phyloP scores from a whole-genome alignment of 53 echinoderm and acorn worm genomes.

The Holothuria scabra region DNA sequence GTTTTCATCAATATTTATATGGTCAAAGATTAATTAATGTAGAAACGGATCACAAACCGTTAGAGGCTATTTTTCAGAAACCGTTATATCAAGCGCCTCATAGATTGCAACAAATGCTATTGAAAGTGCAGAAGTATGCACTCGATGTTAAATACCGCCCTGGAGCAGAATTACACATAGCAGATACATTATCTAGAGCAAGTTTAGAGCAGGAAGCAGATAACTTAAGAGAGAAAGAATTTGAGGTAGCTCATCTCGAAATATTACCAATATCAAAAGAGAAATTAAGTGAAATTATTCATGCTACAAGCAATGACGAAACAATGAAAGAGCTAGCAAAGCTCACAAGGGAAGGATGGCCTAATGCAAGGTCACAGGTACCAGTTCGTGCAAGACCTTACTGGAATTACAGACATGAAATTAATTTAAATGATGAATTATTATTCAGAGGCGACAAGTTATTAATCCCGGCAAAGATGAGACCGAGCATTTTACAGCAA shows the following conservation, averaged over 20 bases:
- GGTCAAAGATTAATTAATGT: no score
- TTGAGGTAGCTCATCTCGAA: no score
- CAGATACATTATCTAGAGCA: slow-evolving; percentile 40
- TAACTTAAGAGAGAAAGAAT: no score
- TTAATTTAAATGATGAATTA: slow-evolving; percentile 47
- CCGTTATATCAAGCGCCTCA: slow-evolving; percentile 43
- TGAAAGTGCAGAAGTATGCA: slow-evolving; percentile 51
- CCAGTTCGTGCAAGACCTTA: slow-evolving; percentile 17
- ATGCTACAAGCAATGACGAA: slow-evolving; percentile 26
- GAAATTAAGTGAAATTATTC: no score
- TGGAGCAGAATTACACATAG: slow-evolving; percentile 44
- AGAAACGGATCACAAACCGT: no score
- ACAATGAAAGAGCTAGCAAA: neutral
- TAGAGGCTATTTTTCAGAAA: no score
- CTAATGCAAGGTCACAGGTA: neutral
- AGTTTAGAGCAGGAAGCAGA: no score
- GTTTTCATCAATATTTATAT: no score
- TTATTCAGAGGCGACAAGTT: slow-evolving; percentile 31
- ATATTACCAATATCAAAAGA: no score
- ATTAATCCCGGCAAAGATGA: no score
- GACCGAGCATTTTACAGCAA: no score
- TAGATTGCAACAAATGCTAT: slow-evolving; percentile 55
- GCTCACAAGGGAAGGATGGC: slow-evolving; percentile 31
- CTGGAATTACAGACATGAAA: slow-evolving; percentile 54
- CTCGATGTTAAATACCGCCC: slow-evolving; percentile 37